A percentile compares a stretch with the other conserved stretches of the same genome.
These are phyloP conservation scores for Antennarius maculatus DNA, from an alignment of 2,797 vertebrate species.

Conservation along the genomic window DNA sequence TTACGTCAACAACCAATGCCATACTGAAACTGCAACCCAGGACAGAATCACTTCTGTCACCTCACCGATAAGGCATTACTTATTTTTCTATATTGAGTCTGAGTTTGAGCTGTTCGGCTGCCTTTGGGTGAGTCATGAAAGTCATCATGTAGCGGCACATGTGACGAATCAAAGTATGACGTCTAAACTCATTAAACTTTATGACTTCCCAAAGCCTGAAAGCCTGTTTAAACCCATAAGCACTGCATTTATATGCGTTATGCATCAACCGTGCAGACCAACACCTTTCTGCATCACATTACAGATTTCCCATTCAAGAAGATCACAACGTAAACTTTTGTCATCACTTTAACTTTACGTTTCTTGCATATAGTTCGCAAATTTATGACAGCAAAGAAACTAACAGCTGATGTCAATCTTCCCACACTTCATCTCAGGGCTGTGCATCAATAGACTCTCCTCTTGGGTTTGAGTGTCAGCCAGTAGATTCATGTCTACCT, in stretches of 20 bases:
- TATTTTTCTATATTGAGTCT: constrained; percentile 14
- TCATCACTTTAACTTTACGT: not conserved
- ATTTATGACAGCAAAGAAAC: constrained; percentile 19
- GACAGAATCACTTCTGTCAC: constrained; percentile 2
- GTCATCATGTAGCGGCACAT: constrained; percentile 17
- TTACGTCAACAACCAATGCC: constrained; percentile 21
- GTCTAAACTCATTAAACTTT: not conserved
- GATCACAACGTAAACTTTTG: not conserved
- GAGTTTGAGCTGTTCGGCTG: constrained; percentile 18
- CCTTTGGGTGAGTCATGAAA: constrained; percentile 24
- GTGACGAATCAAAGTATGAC: constrained; percentile 55
- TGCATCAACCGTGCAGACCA: no score
- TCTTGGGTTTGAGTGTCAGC: constrained; percentile 53
- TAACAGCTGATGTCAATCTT: constrained; percentile 11
- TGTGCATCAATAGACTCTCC: constrained; percentile 46
- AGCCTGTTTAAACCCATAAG: not conserved
- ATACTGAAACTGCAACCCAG: not conserved
- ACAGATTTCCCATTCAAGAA: not conserved
- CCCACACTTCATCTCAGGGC: constrained; percentile 30
- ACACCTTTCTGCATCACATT: no score
- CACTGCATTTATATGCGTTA: no score
- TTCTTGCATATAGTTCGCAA: constrained; percentile 14
- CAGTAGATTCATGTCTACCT: constrained; percentile 60
- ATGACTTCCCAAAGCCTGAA: not conserved
- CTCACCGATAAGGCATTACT: constrained; percentile 3